Conservation (phyloP, 1,140 invertebrate species). For the Elymnias hypermnestra region DNA sequence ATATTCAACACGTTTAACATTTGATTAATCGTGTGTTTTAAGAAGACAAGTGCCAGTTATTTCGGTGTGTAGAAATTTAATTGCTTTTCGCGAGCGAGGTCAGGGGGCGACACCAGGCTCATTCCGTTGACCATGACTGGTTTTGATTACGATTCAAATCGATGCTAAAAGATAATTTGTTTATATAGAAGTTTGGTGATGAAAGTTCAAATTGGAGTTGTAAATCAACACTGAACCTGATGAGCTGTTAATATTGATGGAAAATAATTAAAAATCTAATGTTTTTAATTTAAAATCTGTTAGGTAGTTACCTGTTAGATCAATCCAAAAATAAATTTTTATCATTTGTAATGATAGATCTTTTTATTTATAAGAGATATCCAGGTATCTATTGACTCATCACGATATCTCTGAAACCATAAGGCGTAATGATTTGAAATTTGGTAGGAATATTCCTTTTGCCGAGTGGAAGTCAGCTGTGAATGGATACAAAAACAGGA, state of each 20-base stretch:
- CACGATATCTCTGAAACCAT: too few relatives aligned
- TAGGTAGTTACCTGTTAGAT: too few relatives aligned
- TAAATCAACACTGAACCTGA: neutral
- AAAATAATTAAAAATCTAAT: neutral
- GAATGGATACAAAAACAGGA: too few relatives aligned
- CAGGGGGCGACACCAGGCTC: constrained; percentile 40
- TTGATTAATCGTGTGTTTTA: constrained; percentile 2
- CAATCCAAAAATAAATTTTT: too few relatives aligned
- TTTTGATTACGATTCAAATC: neutral
- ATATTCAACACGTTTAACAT: neutral
- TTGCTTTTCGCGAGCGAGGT: constrained; percentile 46
- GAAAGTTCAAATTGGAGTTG: neutral
- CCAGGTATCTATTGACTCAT: too few relatives aligned
- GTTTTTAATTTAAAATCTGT: too few relatives aligned
- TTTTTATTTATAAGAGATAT: too few relatives aligned
- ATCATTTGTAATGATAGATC: too few relatives aligned
- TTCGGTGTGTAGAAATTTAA: constrained; percentile 53
- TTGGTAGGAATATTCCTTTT: too few relatives aligned
- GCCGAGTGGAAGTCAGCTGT: too few relatives aligned
- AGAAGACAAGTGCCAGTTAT: constrained; percentile 21
- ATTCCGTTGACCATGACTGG: constrained; percentile 2
- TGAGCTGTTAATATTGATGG: neutral
- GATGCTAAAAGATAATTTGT: neutral
- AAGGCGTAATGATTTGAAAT: too few relatives aligned
- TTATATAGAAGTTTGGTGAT: neutral